phyloP scores from a whole-genome alignment of 2,888 invertebrate species.

The Zeuzera pyrina region DNA sequence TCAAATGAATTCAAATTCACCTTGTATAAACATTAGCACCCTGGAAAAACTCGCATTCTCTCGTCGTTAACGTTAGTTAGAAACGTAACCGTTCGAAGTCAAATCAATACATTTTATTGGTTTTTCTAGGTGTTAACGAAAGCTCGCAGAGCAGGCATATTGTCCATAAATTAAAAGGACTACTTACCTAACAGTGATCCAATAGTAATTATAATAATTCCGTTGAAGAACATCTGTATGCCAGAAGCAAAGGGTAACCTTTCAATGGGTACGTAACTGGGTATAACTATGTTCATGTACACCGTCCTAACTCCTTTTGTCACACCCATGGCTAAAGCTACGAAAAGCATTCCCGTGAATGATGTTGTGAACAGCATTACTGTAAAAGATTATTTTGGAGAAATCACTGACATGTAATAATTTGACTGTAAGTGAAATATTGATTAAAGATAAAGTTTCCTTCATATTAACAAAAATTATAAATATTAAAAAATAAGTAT shows the following conservation, averaged over 20 bases:
- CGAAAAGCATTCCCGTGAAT: slow-evolving; percentile 51
- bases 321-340: slow-evolving; percentile 75
- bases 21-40: too few relatives aligned
- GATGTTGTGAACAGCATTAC: slow-evolving; percentile 61
- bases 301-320: slow-evolving; percentile 81
- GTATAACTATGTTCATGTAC: slow-evolving; percentile 79
- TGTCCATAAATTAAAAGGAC: not conserved
- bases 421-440: not conserved
- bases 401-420: not conserved
- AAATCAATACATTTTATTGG: too few relatives aligned
- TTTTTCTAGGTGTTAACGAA: not conserved
- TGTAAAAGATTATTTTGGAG: slow-evolving; percentile 27
- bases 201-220: slow-evolving; percentile 71
- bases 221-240: slow-evolving; percentile 80
- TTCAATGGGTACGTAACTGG: slow-evolving; percentile 78
- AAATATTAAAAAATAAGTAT: too few relatives aligned
- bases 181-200: slow-evolving; percentile 76
- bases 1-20: too few relatives aligned
- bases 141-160: not conserved
- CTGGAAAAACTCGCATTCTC: too few relatives aligned
- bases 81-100: too few relatives aligned
- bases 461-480: not conserved
- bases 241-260: slow-evolving; percentile 78
- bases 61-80: too few relatives aligned
- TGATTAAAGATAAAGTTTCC: not conserved